A percentile compares a stretch with the other conserved stretches of the same genome.
phyloP scores from a whole-genome alignment of 2,888 invertebrate species.

The Lasioglossum villosulum region DNA sequence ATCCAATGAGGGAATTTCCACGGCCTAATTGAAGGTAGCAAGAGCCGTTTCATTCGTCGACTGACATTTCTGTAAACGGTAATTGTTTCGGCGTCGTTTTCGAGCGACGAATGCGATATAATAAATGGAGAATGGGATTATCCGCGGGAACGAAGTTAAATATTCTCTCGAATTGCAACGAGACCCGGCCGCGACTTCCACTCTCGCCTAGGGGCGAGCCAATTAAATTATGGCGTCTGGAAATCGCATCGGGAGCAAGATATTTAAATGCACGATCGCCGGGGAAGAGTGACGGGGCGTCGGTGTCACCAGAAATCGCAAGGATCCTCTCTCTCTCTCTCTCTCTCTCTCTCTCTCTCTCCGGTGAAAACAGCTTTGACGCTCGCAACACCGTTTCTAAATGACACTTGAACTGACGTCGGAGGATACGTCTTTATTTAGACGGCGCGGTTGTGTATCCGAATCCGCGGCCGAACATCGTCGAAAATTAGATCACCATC shows the following conservation, averaged over 20 bases:
- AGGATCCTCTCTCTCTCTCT: conserved; percentile 11
- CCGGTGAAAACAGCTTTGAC: conserved; percentile 49
- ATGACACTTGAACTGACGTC: conserved; percentile 62
- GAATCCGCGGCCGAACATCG: conserved; percentile 6
- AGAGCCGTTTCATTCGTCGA: background rate
- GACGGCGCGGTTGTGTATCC: conserved; percentile 37
- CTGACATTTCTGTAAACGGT: background rate
- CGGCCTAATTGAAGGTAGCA: background rate
- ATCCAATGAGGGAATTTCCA: background rate
- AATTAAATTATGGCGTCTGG: conserved; percentile 26
- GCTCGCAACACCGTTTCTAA: conserved; percentile 50
- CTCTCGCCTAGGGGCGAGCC: background rate
- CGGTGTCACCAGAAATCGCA: conserved; percentile 40
- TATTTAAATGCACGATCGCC: conserved; percentile 35
- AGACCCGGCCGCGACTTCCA: background rate
- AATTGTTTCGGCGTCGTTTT: conserved; percentile 2
- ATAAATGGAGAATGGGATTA: background rate
- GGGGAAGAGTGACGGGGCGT: conserved; percentile 21
- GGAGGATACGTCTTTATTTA: conserved; percentile 54
- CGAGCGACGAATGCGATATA: background rate
- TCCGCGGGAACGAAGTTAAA: background rate
- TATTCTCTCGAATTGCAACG: background rate
- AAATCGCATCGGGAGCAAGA: conserved; percentile 4
- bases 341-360: background rate
- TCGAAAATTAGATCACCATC: conserved; percentile 7